phyloP scores from a whole-genome alignment of 2,113 vertebrate species.

The Chamaetylas fuelleborni region DNA sequence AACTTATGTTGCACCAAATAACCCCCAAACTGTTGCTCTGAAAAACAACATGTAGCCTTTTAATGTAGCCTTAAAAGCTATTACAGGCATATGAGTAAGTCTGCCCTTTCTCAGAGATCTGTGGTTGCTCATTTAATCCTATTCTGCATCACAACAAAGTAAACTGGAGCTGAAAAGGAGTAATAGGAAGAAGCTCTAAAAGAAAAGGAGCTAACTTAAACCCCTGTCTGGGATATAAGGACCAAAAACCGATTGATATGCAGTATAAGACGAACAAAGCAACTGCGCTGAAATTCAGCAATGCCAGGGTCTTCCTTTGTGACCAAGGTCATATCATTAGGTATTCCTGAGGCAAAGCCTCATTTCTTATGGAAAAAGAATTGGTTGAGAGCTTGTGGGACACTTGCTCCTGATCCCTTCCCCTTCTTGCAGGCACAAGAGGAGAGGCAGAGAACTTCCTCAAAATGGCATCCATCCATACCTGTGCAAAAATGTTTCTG shows the following conservation, averaged over 20 bases:
- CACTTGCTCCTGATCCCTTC: background rate
- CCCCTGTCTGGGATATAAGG: background rate
- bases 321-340: background rate
- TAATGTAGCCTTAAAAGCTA: background rate
- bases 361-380: background rate
- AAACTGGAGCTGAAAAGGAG: background rate
- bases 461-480: fast-evolving
- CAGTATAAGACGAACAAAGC: background rate
- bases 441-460: background rate
- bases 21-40: background rate
- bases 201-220: background rate
- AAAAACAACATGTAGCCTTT: background rate
- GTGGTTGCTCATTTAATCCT: background rate
- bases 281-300: background rate
- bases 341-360: background rate
- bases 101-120: background rate
- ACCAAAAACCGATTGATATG: background rate
- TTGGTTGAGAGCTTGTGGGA: background rate
- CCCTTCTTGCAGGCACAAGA: background rate
- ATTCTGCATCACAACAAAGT: background rate
- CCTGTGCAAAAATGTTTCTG: background rate
- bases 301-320: background rate
- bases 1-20: background rate
- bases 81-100: background rate
- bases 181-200: background rate